A percentile compares a stretch with the other conserved stretches of the same genome.
These are phyloP conservation scores for Drosophila fuyamai DNA, from an alignment of 1,140 invertebrate species.

Conservation along the genomic window DNA sequence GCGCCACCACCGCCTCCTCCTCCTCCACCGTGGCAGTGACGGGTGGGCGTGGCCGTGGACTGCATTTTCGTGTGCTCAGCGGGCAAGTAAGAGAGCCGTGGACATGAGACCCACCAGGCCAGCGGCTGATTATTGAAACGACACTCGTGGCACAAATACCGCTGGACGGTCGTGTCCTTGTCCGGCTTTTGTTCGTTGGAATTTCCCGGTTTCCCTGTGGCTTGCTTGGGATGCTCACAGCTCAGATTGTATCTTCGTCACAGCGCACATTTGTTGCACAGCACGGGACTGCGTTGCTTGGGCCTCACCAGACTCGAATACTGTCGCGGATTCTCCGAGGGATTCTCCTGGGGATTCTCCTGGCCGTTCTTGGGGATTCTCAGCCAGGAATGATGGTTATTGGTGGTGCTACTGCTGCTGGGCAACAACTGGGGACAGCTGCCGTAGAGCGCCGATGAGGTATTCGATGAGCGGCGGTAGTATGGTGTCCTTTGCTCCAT, in stretches of 20 bases:
- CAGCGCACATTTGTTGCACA: conserved; percentile 82
- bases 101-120: conserved; percentile 83
- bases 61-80: conserved; percentile 54
- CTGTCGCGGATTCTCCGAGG: conserved; percentile 18
- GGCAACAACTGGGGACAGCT: conserved; percentile 74
- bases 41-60: conserved; percentile 27
- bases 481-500: conserved; percentile 71
- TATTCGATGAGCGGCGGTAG: conserved; percentile 79
- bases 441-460: conserved; percentile 78
- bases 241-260: conserved; percentile 84
- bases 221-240: conserved; percentile 73
- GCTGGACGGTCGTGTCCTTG: conserved; percentile 19
- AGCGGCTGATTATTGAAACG: conserved; percentile 81
- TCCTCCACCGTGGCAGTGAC: conserved; percentile 42
- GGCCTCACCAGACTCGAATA: conserved; percentile 67
- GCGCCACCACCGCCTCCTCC: conserved; percentile 1
- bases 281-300: conserved; percentile 60
- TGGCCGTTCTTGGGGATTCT: conserved; percentile 18
- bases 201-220: conserved; percentile 1
- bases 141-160: conserved; percentile 75
- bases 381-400: conserved; percentile 17
- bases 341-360: background rate
- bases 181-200: background rate
- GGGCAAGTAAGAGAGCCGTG: conserved; percentile 70
- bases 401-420: conserved; percentile 24